phyloP scores from a whole-genome alignment of 2,888 invertebrate species.

The Chydorus sphaericus region DNA sequence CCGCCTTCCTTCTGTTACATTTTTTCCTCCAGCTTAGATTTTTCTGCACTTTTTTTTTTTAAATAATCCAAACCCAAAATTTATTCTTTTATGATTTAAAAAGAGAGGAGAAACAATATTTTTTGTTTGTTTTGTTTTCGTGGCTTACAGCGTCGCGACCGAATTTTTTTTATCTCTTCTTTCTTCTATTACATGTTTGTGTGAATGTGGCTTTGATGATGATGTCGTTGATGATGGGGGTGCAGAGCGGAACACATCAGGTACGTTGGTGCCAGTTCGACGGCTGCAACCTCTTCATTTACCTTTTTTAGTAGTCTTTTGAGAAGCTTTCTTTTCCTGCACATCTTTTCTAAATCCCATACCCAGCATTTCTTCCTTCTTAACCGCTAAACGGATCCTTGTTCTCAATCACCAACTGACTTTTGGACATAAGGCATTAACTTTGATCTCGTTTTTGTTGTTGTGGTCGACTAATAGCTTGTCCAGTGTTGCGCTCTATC shows the following conservation, averaged over 20 bases:
- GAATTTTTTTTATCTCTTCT: neutral
- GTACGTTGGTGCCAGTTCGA: slow-evolving; percentile 3
- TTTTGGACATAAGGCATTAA: no score
- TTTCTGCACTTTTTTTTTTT: neutral
- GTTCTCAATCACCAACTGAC: neutral
- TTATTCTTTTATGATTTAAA: neutral
- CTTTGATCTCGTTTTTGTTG: neutral
- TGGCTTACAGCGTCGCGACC: neutral
- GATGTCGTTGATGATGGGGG: neutral
- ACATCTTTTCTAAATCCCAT: slow-evolving; percentile 7
- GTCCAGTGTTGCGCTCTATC: no score
- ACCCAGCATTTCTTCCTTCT: slow-evolving; percentile 9
- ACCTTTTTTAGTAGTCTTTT: no score
- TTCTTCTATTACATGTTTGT: neutral
- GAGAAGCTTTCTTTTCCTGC: slow-evolving; percentile 1
- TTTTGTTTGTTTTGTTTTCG: neutral
- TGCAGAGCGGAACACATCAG: slow-evolving; percentile 14
- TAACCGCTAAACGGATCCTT: neutral
- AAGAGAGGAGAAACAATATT: no score
- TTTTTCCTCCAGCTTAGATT: neutral
- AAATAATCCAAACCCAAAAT: neutral
- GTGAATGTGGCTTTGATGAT: slow-evolving; percentile 2
- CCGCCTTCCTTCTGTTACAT: neutral
- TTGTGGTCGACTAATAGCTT: neutral
- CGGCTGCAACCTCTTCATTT: neutral